phyloP scores from a whole-genome alignment of 2,113 vertebrate genomes.

The Centropristis striata region DNA sequence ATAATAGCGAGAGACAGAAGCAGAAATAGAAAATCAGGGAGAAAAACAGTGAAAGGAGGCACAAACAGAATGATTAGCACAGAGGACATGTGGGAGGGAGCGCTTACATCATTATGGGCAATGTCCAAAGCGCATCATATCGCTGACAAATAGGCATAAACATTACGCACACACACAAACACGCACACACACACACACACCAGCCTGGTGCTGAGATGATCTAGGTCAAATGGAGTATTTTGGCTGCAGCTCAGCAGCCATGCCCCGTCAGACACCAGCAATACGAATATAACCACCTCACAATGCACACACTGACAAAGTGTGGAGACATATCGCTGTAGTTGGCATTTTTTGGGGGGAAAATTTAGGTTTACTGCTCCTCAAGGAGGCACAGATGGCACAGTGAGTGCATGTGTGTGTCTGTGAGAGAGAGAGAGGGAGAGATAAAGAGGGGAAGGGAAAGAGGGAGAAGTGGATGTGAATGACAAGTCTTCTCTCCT shows the following conservation, averaged over 20 bases:
- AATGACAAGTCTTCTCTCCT: conserved; percentile 59
- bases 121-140: conserved; percentile 52
- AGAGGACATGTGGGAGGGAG: conserved; percentile 53
- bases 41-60: conserved; percentile 26
- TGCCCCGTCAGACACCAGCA: conserved; percentile 50
- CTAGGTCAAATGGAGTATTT: conserved; percentile 69
- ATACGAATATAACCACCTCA: conserved; percentile 43
- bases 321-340: conserved; percentile 22
- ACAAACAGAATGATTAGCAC: conserved; percentile 35
- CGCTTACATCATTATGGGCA: conserved; percentile 56
- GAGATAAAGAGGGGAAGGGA: conserved; percentile 19
- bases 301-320: conserved; percentile 36
- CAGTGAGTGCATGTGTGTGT: conserved; percentile 6
- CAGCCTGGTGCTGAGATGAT: conserved; percentile 45
- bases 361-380: conserved; percentile 50
- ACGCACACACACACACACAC: conserved; percentile 32
- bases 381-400: conserved; percentile 67
- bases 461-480: conserved; percentile 32
- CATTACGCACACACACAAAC: conserved; percentile 36
- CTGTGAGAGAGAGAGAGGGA: conserved; percentile 4
- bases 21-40: conserved; percentile 21
- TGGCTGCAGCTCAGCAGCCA: conserved; percentile 60
- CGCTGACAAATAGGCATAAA: conserved; percentile 44
- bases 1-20: conserved; percentile 7
- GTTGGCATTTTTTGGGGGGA: conserved; percentile 38